These are phyloP conservation scores for Druon quercuslanigerum DNA, from an alignment of 1,140 invertebrate genomes.

Conservation along the genomic window DNA sequence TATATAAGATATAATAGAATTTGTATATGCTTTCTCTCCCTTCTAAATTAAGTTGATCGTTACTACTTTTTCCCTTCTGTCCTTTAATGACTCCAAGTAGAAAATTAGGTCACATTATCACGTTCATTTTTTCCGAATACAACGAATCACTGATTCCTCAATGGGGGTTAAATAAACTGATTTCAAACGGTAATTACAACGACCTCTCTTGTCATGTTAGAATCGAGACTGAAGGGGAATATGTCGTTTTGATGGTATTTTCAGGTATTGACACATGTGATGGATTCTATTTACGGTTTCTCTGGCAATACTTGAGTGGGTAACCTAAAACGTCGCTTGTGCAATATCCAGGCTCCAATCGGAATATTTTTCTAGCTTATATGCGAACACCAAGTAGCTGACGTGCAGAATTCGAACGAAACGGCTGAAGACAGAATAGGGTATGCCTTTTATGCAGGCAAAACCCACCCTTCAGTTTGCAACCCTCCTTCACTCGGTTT, in stretches of 20 bases:
- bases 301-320: slow-evolving; percentile 28
- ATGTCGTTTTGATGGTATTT: slow-evolving; percentile 29
- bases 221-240: slow-evolving; percentile 10
- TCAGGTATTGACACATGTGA: slow-evolving; percentile 25
- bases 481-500: slow-evolving; percentile 10
- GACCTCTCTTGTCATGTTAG: slow-evolving; percentile 4
- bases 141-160: slow-evolving; percentile 1
- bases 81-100: background rate
- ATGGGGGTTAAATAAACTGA: background rate
- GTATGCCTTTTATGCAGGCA: slow-evolving; percentile 37
- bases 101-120: slow-evolving; percentile 2
- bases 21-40: background rate
- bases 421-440: slow-evolving; percentile 19
- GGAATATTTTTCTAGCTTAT: slow-evolving; percentile 40
- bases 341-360: slow-evolving; percentile 35
- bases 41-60: background rate
- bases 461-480: slow-evolving; percentile 24
- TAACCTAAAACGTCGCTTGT: slow-evolving; percentile 20
- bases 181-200: slow-evolving; percentile 11
- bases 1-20: slow-evolving; percentile 7
- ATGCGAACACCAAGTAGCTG: slow-evolving; percentile 40
- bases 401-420: slow-evolving; percentile 35
- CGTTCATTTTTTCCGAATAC: background rate
- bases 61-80: background rate
- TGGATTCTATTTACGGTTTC: slow-evolving; percentile 21